phyloP scores from a whole-genome alignment of 2,888 invertebrate species.

The Autographa pulchrina region DNA sequence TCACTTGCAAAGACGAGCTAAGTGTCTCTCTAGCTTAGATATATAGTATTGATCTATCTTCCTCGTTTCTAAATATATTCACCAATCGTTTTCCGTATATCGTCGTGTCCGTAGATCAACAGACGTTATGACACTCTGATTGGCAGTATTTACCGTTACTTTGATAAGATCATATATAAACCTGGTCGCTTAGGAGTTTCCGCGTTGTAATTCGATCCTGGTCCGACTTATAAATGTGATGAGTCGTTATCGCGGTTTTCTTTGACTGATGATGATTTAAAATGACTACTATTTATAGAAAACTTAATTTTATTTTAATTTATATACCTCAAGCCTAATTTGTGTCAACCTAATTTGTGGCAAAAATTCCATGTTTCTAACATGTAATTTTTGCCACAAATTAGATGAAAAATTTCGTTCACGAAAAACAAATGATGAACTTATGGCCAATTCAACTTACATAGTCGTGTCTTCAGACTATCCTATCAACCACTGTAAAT shows the following conservation, averaged over 20 bases:
- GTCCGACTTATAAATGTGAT: constrained; percentile 22
- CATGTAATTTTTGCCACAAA: too few species aligned
- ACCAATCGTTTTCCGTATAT: background rate
- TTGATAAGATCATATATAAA: constrained; percentile 30
- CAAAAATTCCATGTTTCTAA: too few species aligned
- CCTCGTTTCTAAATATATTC: background rate
- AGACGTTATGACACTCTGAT: constrained; percentile 16
- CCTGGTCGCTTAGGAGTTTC: constrained; percentile 26
- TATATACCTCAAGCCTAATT: too few species aligned
- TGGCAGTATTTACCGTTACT: constrained; percentile 35
- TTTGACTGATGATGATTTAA: constrained; percentile 1
- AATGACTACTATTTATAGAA: background rate
- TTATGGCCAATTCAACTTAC: background rate
- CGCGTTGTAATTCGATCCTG: constrained; percentile 27
- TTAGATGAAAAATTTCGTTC: background rate
- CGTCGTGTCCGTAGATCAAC: background rate
- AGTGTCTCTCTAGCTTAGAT: background rate
- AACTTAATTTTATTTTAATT: background rate
- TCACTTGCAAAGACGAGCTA: too few species aligned
- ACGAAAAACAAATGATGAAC: too few species aligned
- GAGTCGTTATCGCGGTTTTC: background rate
- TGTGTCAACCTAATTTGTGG: too few species aligned
- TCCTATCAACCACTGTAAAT: background rate
- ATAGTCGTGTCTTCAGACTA: background rate
- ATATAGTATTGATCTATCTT: background rate